Evolutionary conservation across 1,140 invertebrate species (phyloP).

Genomic region (Drosophila orena): DNA sequence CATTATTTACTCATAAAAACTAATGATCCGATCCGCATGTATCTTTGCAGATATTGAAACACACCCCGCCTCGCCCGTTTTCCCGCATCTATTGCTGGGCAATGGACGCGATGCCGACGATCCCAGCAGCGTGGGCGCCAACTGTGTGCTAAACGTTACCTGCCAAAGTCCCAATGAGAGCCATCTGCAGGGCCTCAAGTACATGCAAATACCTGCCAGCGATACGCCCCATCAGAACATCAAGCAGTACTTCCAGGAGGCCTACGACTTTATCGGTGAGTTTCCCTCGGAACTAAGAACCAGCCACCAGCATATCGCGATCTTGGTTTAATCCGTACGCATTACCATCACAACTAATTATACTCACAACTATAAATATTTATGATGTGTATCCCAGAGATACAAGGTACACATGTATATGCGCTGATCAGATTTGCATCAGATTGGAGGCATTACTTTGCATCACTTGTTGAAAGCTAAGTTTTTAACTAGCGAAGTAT

Average conservation of each 20-base stretch:
- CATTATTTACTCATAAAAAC: conserved; percentile 57
- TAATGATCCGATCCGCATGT: conserved; percentile 53
- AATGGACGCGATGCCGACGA: conserved; percentile 94
- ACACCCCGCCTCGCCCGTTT: conserved; percentile 91
- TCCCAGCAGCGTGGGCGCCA: conserved; percentile 89
- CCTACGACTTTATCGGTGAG: conserved; percentile 96
- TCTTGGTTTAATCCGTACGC: background rate
- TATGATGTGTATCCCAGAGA: no score
- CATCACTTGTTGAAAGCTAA: no score
- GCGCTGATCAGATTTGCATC: no score
- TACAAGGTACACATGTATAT: no score
- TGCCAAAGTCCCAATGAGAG: conserved; percentile 90
- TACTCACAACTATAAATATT: no score
- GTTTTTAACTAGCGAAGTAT: background rate
- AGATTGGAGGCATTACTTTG: no score
- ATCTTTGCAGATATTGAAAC: conserved; percentile 88
- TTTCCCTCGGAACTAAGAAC: conserved; percentile 28
- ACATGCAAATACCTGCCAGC: conserved; percentile 92
- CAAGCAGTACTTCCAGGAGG: conserved; percentile 96
- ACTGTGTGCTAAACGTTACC: conserved; percentile 93
- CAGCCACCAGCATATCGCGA: no score
- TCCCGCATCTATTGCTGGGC: conserved; percentile 95
- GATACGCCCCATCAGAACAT: conserved; percentile 96
- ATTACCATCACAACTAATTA: no score
- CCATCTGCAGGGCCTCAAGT: conserved; percentile 90